A percentile compares a stretch with the other conserved stretches of the same genome.
phyloP scores from a whole-genome alignment of 2,888 invertebrate species.

The Rotaria socialis region DNA sequence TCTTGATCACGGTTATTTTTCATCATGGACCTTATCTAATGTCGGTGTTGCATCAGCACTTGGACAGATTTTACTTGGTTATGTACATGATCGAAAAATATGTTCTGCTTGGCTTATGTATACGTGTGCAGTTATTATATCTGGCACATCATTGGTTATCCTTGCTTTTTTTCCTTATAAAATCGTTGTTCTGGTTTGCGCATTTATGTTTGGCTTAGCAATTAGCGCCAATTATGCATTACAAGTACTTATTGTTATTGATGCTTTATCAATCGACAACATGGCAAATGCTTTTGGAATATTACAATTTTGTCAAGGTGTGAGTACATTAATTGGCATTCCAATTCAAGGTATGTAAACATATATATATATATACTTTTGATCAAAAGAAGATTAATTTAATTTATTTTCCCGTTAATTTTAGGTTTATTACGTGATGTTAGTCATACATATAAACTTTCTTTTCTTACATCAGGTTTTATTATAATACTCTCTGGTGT shows the following conservation, averaged over 20 bases:
- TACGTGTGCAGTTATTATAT: not conserved
- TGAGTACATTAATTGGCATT: not conserved
- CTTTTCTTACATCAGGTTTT: not conserved
- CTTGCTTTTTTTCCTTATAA: not conserved
- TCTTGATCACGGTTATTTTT: not conserved
- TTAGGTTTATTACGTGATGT: constrained; percentile 2
- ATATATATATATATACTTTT: not conserved
- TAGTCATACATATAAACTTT: not conserved
- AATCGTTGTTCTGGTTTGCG: not conserved
- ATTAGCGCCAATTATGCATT: constrained; percentile 9
- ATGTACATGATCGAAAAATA: not conserved
- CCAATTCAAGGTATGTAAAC: not conserved
- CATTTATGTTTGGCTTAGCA: not conserved
- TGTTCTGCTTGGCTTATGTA: not conserved
- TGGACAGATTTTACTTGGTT: constrained; percentile 10
- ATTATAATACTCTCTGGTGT: not conserved
- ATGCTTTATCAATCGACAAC: not conserved
- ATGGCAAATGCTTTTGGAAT: not conserved
- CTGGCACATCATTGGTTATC: not conserved
- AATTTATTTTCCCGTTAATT: not conserved
- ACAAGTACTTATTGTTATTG: not conserved
- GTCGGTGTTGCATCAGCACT: not conserved
- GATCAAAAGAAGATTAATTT: too few relatives aligned
- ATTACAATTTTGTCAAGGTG: constrained; percentile 16
- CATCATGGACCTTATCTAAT: constrained; percentile 5